A percentile compares a stretch with the other conserved stretches of the same genome.
Conservation (phyloP, 2,113 vertebrate genomes). For the Noturus placidus region DNA sequence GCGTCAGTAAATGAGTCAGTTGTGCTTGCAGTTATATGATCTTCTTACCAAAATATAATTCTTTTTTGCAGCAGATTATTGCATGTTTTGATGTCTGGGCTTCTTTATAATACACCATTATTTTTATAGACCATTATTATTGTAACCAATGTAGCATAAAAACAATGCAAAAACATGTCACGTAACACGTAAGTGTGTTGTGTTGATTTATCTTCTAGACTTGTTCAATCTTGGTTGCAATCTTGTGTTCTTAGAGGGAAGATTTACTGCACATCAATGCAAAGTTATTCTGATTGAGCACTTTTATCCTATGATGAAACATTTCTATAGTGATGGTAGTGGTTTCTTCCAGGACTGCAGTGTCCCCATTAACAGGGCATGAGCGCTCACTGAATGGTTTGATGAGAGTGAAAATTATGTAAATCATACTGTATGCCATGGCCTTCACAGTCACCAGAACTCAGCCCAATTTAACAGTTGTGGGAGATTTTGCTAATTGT, state of each 20-base stretch:
- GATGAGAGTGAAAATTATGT: not conserved
- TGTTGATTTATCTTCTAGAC: not conserved
- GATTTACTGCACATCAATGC: not conserved
- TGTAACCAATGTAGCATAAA: not conserved
- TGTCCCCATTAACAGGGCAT: not conserved
- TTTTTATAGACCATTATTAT: not conserved
- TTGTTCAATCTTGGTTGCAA: not conserved
- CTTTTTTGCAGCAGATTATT: not conserved
- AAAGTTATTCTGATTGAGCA: not conserved
- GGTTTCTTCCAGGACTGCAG: not conserved
- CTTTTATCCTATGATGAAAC: not conserved
- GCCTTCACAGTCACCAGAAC: not conserved
- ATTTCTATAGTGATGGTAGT: not conserved
- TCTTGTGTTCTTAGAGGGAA: not conserved
- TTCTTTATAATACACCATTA: slow-evolving; percentile 1
- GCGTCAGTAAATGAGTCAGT: not conserved
- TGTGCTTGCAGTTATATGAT: not conserved
- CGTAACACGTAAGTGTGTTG: not conserved
- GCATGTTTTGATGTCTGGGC: not conserved
- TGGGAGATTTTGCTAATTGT: no score
- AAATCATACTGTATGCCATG: not conserved
- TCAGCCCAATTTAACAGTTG: no score
- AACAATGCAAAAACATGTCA: not conserved
- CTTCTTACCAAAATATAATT: not conserved
- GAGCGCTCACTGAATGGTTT: not conserved